Evolutionary conservation across 2,113 vertebrate genomes (phyloP), one percentile per base, ranked within the genome.

Genomic region (Dipodomys stephensi): DNA sequence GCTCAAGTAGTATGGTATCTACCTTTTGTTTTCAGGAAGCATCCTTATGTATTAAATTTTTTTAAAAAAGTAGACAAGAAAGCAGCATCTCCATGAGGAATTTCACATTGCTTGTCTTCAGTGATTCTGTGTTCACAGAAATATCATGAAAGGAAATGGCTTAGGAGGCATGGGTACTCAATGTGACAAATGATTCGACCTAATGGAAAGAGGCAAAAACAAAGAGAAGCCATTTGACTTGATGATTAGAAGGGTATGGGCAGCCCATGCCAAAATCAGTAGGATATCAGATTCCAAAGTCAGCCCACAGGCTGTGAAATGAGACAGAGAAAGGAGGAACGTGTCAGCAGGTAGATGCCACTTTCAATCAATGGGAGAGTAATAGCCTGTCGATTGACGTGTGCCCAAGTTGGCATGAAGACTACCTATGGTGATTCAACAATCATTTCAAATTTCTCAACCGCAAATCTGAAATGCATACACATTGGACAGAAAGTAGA

Each of bases 361-460:
- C 64, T 91, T 71, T 76, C 64, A 78, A 73, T 95, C 90, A 73
- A 12, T 57, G 78, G 53, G 49, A 23, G 77, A 93, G 77, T 9
- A 85, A 91, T 46, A 64, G 93, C 44, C 25, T 69, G 81, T 87
- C 84, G 62, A 20, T 19, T 53, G 64, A 76, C 82, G 69, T 92
- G 49, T 69, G 39, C 88, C 81, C 60, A 90, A 49, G 67, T 88
- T 86, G 85, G 71, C 11, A 15, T 27, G 79, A 80, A 85, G 88
- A 35, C 64, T 79, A 49, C 82, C 93, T 25, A 16, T 76, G 84
- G 83, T 82, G 67, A 87, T 65, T 88, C 67, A 22, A 19, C n/a
- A 60, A 83, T 90, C 93, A 90, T 65, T 93, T 88, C 32, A 19
- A 83, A 93, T 92, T 85, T 82, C 74, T 89, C n/a, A 83, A 53